Base-by-base conservation (phyloP, 2,113 vertebrate species). In the Antigone vipio region DNA sequence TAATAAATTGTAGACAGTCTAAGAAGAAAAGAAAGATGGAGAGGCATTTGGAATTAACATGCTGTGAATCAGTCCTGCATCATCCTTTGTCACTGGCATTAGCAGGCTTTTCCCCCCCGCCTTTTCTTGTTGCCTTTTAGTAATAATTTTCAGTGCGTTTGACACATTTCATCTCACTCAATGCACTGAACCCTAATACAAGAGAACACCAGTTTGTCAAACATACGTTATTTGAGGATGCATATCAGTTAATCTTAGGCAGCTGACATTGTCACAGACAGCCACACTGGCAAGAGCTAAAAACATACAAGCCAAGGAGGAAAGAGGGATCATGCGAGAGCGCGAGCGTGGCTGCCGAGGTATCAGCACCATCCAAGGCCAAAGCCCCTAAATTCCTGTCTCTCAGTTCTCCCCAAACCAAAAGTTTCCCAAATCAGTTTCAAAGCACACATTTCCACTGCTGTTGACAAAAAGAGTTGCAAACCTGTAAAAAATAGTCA, bases 151-250 rank as follows among this genome's bases (percentile, higher is more conserved):
- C 94, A 92, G 89, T 52, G 92, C 52, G 15, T 95, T 96, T 98
- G 97, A 97, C 97, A 98, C 73, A 96, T 97, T 96, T 97, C 97
- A 97, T 97, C 96, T 97, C 97, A 93, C 93, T 98, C 96, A 97
- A 97, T 81, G 95, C 95, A 97, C 82, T 92, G 88, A 97, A 94
- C 92, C 89, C 94, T 97, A 97, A 97, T 96, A 94, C 63, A 93
- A 93, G 34, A 92, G 96, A 97, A 98, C 84, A 96, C 40, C 74
- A 90, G 79, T 97, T 97, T 97, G 96, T 97, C 92, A 97, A 96
- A 95, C 75, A 89, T 40, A 88, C 1, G 19, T 87, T 95, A 97
- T 72, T 89, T 92, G 94, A 95, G 94, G 93, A 95, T 94, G 96
- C 71, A 30, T 92, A 97, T 96, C 97, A 96, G 93, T 97, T 96